These are phyloP conservation scores for Apodemia zela DNA, from an alignment of 2,888 invertebrate species.

Conservation along the genomic window DNA sequence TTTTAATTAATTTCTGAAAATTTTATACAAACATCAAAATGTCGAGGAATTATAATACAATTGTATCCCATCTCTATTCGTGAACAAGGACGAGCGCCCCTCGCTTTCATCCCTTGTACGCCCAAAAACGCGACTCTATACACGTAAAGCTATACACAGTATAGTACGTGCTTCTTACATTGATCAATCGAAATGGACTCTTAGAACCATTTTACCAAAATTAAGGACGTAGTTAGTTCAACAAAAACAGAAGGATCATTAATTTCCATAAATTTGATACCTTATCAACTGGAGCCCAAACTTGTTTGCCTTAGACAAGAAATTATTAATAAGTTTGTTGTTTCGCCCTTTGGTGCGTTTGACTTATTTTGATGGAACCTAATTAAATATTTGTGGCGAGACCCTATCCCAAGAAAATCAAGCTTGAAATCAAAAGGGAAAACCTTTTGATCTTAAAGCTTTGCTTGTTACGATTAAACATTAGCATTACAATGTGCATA, in stretches of 20 bases:
- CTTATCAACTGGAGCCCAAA: constrained; percentile 9
- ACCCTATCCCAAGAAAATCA: constrained; percentile 5
- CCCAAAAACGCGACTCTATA: constrained; percentile 13
- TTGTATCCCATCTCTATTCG: constrained; percentile 25
- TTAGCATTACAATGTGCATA: background rate
- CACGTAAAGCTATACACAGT: constrained; percentile 15
- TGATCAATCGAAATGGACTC: constrained; percentile 24
- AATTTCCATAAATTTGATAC: constrained; percentile 11
- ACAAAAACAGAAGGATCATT: constrained; percentile 5
- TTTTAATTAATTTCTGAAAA: constrained; percentile 8
- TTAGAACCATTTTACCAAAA: constrained; percentile 1
- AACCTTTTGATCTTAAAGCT: background rate
- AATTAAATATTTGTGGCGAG: constrained; percentile 12
- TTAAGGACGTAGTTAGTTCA: background rate
- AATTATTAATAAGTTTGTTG: constrained; percentile 15
- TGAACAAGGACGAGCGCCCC: constrained; percentile 22
- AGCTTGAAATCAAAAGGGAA: constrained; percentile 2
- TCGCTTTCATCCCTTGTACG: constrained; percentile 27
- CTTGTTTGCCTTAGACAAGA: constrained; percentile 10
- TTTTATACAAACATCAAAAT: constrained; percentile 21
- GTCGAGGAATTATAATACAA: constrained; percentile 27
- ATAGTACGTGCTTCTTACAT: constrained; percentile 23
- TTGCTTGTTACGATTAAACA: background rate
- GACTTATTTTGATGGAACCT: constrained; percentile 13
- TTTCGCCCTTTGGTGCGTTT: constrained; percentile 5